Base-by-base conservation (phyloP, 2,888 invertebrate species). In the Tinea pellionella region DNA sequence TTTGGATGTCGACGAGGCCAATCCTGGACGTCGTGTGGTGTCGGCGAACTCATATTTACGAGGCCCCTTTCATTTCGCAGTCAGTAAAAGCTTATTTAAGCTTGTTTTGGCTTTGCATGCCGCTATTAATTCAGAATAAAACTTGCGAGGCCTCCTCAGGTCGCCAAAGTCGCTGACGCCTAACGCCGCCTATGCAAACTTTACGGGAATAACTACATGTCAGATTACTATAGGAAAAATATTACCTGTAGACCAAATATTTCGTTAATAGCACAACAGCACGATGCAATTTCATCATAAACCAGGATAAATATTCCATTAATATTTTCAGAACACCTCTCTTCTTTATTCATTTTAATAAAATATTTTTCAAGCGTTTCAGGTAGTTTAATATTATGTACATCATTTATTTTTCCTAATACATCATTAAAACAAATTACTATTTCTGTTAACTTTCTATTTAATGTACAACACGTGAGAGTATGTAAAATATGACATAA, bases 241-340 rank as follows among this genome's bases (percentile, higher is more conserved):
- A 41, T 6, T 55, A 55, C 55, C 55, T 55, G 55, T 11, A 19
- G 2, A 16, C 55, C 55, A 55, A 55, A 55, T 55, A 55, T 55
- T 11, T 13, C 19, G 47, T 47, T 47, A 15, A 47, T 47, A 2
- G 47, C 13, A 8, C 12, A 47, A 47, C 47, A 47, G 9, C 47
- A 47, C n/a, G 15, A 47, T 2, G 13, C 13, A 47, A 47, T 47
- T 47, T 47, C 47, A 47, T 47, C 15, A 47, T 47, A 47, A 47
- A 47, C 2, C 13, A 24, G 24, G 24, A 15, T 16, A 8, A 47
- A 47, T 47, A 47, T 47, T 8, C 9, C 47, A 47, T 8, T 47
- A 16, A 2, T 41, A 47, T 15, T 16, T 37, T 37, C 37, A 37
- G 4, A 37, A 9, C 2, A 9, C n/a, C 37, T 12, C 9, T 37